Percentiles rank a stretch among this genome's conserved stretches.
Evolutionary conservation across 64 coral and sea anemone genomes (phyloP).

Genomic region (Stichodactyla helianthus): DNA sequence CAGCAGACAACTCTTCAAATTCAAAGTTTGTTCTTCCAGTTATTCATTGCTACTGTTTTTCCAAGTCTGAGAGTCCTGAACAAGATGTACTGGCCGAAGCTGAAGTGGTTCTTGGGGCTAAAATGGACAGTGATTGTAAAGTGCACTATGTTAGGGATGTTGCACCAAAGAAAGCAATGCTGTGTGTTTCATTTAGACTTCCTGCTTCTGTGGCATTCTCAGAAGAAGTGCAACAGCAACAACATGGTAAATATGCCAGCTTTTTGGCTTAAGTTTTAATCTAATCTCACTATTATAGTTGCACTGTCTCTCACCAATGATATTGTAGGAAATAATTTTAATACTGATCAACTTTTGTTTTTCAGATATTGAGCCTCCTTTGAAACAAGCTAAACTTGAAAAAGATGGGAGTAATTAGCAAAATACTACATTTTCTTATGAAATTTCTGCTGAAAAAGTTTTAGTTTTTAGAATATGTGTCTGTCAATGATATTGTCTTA

Average conservation of each 20-base stretch:
- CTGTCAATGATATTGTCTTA: no score
- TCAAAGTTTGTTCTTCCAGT: slow-evolving; percentile 35
- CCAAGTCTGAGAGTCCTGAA: slow-evolving; percentile 55
- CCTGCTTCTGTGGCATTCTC: slow-evolving; percentile 45
- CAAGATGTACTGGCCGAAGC: slow-evolving; percentile 69
- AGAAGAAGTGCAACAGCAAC: neutral
- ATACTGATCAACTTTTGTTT: neutral
- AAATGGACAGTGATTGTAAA: slow-evolving; percentile 26
- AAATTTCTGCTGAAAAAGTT: neutral
- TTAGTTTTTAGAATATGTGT: no score
- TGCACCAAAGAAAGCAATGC: slow-evolving; percentile 91
- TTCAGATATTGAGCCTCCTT: neutral
- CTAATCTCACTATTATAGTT: no score
- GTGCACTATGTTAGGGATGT: slow-evolving; percentile 82
- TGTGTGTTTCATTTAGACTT: slow-evolving; percentile 90
- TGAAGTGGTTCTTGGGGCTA: slow-evolving; percentile 46
- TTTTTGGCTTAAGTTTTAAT: no score
- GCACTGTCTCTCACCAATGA: no score
- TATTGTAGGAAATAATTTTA: no score
- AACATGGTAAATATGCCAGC: neutral
- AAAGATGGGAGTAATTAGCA: neutral
- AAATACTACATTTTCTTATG: neutral
- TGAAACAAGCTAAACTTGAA: neutral
- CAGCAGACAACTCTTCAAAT: neutral
- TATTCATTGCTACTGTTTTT: slow-evolving; percentile 97